Percentiles rank a stretch among this genome's conserved stretches.
Evolutionary conservation across 2,888 invertebrate genomes (phyloP).

Genomic region (Stenurella melanura): DNA sequence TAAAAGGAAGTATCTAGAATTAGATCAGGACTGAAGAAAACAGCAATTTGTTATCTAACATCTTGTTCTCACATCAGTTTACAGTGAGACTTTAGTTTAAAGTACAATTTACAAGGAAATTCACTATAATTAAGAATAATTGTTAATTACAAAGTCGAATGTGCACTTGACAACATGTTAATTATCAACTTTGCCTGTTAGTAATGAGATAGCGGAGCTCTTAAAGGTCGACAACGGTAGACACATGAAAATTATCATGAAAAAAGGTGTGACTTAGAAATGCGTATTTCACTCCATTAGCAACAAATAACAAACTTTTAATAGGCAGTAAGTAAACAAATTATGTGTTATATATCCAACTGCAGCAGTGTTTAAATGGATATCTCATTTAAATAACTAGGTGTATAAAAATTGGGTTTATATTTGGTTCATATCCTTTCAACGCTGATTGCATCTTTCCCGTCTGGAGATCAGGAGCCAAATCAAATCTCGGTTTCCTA

Average conservation of each 20-base stretch:
- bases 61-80: not conserved
- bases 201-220: conserved; percentile 32
- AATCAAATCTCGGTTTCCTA: too few relatives aligned
- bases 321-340: too few relatives aligned
- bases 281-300: not conserved
- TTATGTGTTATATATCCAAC: too few relatives aligned
- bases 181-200: conserved; percentile 28
- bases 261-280: not conserved
- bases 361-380: too few relatives aligned
- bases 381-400: too few relatives aligned
- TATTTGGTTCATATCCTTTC: too few relatives aligned
- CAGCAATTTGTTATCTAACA: not conserved
- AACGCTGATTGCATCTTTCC: too few relatives aligned
- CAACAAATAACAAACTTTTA: too few relatives aligned
- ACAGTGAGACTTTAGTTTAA: conserved; percentile 2
- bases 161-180: conserved; percentile 40
- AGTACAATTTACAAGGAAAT: conserved; percentile 13
- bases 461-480: too few relatives aligned
- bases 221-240: not conserved
- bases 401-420: too few relatives aligned
- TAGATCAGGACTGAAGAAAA: conserved; percentile 3
- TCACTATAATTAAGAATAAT: conserved; percentile 41
- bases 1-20: not conserved
- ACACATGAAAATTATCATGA: conserved; percentile 1
- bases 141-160: conserved; percentile 41